Base-by-base conservation (phyloP, 2,888 invertebrate genomes). In the Hydriomena furcata region DNA sequence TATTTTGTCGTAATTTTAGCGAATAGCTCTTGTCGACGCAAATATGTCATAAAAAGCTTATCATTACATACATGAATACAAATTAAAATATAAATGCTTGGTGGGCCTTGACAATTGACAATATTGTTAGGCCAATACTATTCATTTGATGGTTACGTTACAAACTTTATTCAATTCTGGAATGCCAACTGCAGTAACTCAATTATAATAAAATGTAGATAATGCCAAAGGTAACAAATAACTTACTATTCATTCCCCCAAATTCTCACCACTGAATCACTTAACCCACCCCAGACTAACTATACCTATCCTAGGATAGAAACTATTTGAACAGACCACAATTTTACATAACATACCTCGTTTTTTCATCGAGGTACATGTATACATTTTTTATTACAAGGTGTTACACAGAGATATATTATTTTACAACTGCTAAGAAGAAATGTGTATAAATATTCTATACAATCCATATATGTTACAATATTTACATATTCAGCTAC, bases 11-110 rank as follows among this genome's bases (percentile, higher is more conserved):
- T 43, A 40, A 30, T 43, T 32, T 34, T 6, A 44, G 1, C 35
- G 24, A 8, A 27, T 17, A 10, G 3, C 25, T 8, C 4, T n/a
- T 6, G 10, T 32, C 13, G n/a, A 12, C 11, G 20, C 5, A 8
- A 5, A 7, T 7, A 28, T 10, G 12, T 11, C 10, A 30, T 12
- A 2, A 13, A n/a, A 31, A 31, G n/a, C n/a, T 36, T 36, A 23
- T 36, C 27, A 37, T 37, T 31, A 38, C n/a, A 10, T 20, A 34
- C 25, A 66, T 61, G n/a, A n/a, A n/a, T n/a, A n/a, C n/a, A 69
- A 62, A 57, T 43, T 37, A 51, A 34, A 62, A 46, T 46, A 44
- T 61, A 73, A 75, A 76, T 76, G 73, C 75, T 64, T n/a, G n/a
- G n/a, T n/a, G 48, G 46, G 51, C 52, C 50, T 44, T 59, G 60